Evolutionary conservation across 2,888 invertebrate species (phyloP).

Genomic region (Drosophila flavopinicola): DNA sequence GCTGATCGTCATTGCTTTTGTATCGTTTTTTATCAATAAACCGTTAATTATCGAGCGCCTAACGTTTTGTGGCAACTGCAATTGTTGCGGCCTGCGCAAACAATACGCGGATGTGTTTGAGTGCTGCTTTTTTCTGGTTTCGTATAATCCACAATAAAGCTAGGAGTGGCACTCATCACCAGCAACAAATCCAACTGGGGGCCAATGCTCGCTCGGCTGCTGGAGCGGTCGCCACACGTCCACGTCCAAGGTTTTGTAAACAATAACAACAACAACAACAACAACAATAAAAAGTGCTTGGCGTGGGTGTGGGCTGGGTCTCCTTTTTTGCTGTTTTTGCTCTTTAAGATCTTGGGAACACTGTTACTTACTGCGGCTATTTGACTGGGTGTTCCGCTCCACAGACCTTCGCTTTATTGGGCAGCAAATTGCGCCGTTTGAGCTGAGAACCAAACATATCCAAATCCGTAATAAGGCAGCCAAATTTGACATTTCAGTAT

Average conservation of each 20-base stretch:
- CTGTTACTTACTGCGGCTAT: conserved; percentile 14
- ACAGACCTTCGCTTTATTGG: conserved; percentile 60
- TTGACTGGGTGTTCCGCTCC: conserved; percentile 62
- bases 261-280: conserved; percentile 45
- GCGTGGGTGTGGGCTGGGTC: conserved; percentile 71
- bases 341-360: conserved; percentile 25
- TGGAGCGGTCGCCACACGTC: conserved; percentile 57
- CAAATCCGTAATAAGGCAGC: conserved; percentile 5
- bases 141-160: conserved; percentile 58
- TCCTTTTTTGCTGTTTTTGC: conserved; percentile 4
- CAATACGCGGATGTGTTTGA: conserved; percentile 76
- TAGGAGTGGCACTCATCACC: conserved; percentile 78
- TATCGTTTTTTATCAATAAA: conserved; percentile 70
- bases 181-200: conserved; percentile 48
- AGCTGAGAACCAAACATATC: conserved; percentile 10
- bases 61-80: conserved; percentile 42
- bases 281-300: conserved; percentile 31
- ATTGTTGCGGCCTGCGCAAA: conserved; percentile 48
- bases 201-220: conserved; percentile 67
- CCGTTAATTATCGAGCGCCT: conserved; percentile 73
- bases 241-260: conserved; percentile 77
- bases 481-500: conserved; percentile 28
- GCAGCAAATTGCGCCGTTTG: conserved; percentile 43
- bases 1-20: conserved; percentile 49
- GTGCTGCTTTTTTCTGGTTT: conserved; percentile 14